Base-by-base conservation (phyloP, 37 sponge, comb jelly and placozoan genomes). In the Theonella swinhoei region DNA sequence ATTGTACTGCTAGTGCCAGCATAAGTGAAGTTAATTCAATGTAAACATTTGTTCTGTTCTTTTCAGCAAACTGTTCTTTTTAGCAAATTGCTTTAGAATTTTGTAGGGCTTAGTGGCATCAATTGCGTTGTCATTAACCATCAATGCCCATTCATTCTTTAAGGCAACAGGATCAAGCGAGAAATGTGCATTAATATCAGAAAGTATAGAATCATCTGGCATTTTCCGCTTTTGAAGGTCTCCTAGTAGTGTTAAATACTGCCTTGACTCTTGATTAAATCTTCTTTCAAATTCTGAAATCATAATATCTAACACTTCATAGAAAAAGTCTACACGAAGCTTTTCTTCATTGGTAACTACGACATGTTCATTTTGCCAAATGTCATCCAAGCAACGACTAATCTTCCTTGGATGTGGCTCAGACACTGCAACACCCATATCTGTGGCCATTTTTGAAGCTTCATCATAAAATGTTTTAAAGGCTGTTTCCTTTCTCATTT, bases 231-330 rank as follows among this genome's bases (percentile, higher is more conserved):
- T 76, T 42, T 76, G 77, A 54, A 76, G 77, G 29, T 39, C 77
- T 8, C 77, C 61, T 7, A 76, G 77, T 43, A 42, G 35, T 33
- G 60, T 30, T 29, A 76, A 39, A 76, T 24, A 76, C 24, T 76
- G 42, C 29, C 61, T 8, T 26, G 77, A 76, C 47, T 76, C 77
- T 76, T 76, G 77, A 47, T 76, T 76, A 76, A 76, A 76, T 42
- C 77, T 29, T 43, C 77, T 76, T 47, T 47, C 77, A 76, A 76
- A 76, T 24, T 76, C 77, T 26, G 60, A 47, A 24, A 76, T 30
- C 58, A 76, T 76, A 4, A 76, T 42, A 24, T 76, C 77, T 24
- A 47, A 22, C n/a, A 76, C 77, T 43, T 76, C 77, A 76, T 54
- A 76, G 47, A 54, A 76, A 47, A 4, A n/a, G n/a, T n/a, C 29